These are phyloP conservation scores for Lycaon pictus DNA, from an alignment of 2,113 vertebrate genomes.

Conservation along the genomic window DNA sequence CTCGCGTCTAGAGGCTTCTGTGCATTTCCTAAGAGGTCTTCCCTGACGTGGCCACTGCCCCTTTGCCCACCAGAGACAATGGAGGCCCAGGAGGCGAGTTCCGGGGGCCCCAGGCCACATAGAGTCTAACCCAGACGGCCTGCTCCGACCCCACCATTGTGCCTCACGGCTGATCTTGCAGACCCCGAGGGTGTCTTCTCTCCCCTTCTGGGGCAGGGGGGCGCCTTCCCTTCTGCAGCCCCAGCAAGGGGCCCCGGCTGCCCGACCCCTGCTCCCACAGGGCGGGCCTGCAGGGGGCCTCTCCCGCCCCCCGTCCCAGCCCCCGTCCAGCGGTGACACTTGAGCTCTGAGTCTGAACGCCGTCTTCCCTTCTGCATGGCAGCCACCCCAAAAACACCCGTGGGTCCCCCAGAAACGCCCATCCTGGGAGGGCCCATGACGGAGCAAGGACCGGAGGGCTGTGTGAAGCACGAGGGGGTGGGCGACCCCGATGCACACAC, in stretches of 20 bases:
- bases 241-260: not conserved
- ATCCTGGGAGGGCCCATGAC: accelerated
- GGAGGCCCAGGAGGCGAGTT: not conserved
- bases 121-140: not conserved
- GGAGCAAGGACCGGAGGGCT: not conserved
- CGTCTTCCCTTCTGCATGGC: not conserved
- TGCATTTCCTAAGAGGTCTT: not conserved
- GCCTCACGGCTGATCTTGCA: not conserved
- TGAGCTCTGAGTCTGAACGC: no score
- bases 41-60: not conserved
- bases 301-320: not conserved
- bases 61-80: not conserved
- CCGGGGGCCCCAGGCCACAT: not conserved
- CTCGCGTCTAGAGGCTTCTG: not conserved
- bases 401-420: not conserved
- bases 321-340: not conserved
- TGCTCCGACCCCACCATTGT: not conserved
- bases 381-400: not conserved
- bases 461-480: not conserved
- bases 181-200: not conserved
- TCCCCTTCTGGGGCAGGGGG: not conserved
- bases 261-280: not conserved
- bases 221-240: not conserved
- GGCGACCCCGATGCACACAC: accelerated
- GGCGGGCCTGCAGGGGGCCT: accelerated